phyloP scores from a whole-genome alignment of 2,888 invertebrate species.

The Caenorhabditis macrosperma region DNA sequence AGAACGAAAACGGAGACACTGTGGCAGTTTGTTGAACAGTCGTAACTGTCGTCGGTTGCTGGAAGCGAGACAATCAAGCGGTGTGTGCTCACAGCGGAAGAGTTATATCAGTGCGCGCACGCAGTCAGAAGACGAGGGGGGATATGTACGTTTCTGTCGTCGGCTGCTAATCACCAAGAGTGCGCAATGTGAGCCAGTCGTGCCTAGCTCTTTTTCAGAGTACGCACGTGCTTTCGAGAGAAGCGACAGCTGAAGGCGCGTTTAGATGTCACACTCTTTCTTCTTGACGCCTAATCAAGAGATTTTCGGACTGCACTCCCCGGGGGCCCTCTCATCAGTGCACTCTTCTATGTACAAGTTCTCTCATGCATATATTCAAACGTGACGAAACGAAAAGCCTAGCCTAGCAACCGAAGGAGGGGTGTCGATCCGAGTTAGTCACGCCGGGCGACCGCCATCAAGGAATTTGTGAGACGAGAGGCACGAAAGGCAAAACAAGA shows the following conservation, averaged over 20 bases:
- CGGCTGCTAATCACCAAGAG: slow-evolving; percentile 11
- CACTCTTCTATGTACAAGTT: slow-evolving; percentile 22
- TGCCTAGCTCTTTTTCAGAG: slow-evolving; percentile 11
- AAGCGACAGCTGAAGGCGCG: slow-evolving; percentile 13
- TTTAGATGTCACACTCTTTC: slow-evolving; percentile 8
- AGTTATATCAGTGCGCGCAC: background rate
- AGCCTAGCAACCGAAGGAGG: background rate
- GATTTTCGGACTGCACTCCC: background rate
- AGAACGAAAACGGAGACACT: background rate
- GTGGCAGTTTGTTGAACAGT: slow-evolving; percentile 11
- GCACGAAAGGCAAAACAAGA: slow-evolving; percentile 14
- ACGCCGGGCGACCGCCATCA: background rate
- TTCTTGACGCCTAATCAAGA: slow-evolving; percentile 1
- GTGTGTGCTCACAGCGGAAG: background rate
- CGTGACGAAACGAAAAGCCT: slow-evolving; percentile 15
- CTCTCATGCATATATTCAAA: slow-evolving; percentile 32
- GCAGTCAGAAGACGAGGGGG: background rate
- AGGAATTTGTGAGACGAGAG: slow-evolving; percentile 15
- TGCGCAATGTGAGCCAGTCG: background rate
- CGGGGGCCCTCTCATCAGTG: slow-evolving; percentile 15
- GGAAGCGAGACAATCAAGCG: slow-evolving; percentile 7
- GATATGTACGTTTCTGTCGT: slow-evolving; percentile 3
- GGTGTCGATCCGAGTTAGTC: slow-evolving; percentile 6
- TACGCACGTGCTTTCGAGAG: slow-evolving; percentile 10
- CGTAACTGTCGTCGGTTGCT: slow-evolving; percentile 5